A percentile compares a stretch with the other conserved stretches of the same genome.
Conservation (phyloP, 2,113 vertebrate genomes). For the Solea senegalensis region DNA sequence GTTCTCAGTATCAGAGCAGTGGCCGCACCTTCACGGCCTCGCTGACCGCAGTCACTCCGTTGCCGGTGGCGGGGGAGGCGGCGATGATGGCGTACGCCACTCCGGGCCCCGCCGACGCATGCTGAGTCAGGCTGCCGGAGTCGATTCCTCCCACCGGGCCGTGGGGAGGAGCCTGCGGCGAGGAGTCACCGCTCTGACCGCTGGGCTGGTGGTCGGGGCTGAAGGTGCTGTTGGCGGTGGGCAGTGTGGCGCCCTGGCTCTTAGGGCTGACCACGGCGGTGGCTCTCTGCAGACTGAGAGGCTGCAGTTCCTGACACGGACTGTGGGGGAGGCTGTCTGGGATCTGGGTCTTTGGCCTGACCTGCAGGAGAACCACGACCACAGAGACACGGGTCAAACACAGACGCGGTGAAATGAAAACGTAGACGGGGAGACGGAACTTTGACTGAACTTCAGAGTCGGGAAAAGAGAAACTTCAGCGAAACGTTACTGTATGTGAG, state of each 20-base stretch:
- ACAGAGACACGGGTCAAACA: too few relatives aligned
- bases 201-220: slow-evolving; percentile 82
- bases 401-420: too few relatives aligned
- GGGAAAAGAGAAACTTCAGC: too few relatives aligned
- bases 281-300: slow-evolving; percentile 86
- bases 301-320: slow-evolving; percentile 83
- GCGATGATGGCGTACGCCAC: slow-evolving; percentile 97
- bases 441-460: not conserved
- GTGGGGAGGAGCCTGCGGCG: slow-evolving; percentile 56
- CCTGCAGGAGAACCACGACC: slow-evolving; percentile 73
- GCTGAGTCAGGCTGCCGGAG: slow-evolving; percentile 35
- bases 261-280: slow-evolving; percentile 87
- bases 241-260: slow-evolving; percentile 90
- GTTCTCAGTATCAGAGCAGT: slow-evolving; percentile 88
- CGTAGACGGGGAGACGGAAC: too few relatives aligned
- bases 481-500: too few relatives aligned
- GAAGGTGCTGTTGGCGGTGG: slow-evolving; percentile 94
- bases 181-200: slow-evolving; percentile 67
- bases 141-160: slow-evolving; percentile 42
- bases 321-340: slow-evolving; percentile 94
- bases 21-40: slow-evolving; percentile 91
- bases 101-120: slow-evolving; percentile 75
- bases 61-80: slow-evolving; percentile 82
- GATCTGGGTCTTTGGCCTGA: slow-evolving; percentile 98
- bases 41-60: slow-evolving; percentile 82